These are phyloP conservation scores for Caradrina kadenii DNA, from an alignment of 2,888 invertebrate species.

Conservation along the genomic window DNA sequence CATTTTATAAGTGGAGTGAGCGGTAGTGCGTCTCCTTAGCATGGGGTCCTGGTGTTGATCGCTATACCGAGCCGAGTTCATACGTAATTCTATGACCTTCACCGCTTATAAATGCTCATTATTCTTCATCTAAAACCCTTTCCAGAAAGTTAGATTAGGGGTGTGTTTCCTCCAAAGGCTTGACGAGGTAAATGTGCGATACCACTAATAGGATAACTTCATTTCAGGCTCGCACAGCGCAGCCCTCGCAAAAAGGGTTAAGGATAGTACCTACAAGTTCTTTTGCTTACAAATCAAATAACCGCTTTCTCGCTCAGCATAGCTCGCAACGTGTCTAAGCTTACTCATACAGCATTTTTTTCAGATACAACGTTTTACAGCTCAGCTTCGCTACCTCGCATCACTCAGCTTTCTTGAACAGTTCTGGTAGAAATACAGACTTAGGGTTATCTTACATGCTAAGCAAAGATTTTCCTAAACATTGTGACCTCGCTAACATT, in stretches of 20 bases:
- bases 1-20: too few relatives aligned
- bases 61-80: neutral
- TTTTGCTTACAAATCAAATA: too few relatives aligned
- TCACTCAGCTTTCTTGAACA: too few relatives aligned
- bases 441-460: conserved; percentile 40
- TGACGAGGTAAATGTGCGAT: neutral
- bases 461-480: conserved; percentile 43
- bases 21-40: too few relatives aligned
- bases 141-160: conserved; percentile 1
- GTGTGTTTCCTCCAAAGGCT: neutral
- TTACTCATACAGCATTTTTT: too few relatives aligned
- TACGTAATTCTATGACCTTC: neutral
- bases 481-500: conserved; percentile 36
- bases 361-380: neutral
- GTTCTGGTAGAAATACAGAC: neutral
- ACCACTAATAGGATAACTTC: neutral
- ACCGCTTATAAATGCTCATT: neutral
- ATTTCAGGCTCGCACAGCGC: neutral
- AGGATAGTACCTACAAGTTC: too few relatives aligned
- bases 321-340: too few relatives aligned
- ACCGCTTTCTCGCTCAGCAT: too few relatives aligned
- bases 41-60: too few relatives aligned
- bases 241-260: too few relatives aligned
- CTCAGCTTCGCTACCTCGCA: too few relatives aligned
- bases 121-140: conserved; percentile 11